These are phyloP conservation scores for Lycaon pictus DNA, from an alignment of 2,113 vertebrate species.

Conservation along the genomic window DNA sequence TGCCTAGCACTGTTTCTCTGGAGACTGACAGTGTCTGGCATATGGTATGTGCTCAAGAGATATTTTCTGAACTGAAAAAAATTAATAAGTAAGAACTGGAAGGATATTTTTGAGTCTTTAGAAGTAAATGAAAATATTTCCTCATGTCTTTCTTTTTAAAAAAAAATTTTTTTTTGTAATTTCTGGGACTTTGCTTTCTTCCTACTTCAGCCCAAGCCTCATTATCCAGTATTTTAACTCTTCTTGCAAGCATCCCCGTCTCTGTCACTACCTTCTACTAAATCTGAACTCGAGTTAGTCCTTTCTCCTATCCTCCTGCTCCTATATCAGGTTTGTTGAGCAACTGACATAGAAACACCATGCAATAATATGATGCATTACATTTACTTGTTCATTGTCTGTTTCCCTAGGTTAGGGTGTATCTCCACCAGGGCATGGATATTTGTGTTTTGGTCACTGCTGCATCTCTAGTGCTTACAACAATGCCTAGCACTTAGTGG, in stretches of 20 bases:
- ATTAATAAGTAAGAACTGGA: background rate
- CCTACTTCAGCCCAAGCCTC: background rate
- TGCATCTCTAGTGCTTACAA: background rate
- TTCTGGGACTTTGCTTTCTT: background rate
- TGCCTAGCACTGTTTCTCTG: background rate
- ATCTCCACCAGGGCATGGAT: background rate
- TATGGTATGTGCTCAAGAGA: background rate
- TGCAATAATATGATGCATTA: background rate
- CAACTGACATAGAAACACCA: background rate
- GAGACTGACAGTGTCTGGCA: background rate
- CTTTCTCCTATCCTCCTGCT: background rate
- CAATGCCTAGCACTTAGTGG: background rate
- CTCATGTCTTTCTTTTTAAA: background rate
- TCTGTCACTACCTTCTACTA: background rate
- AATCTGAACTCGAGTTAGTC: background rate
- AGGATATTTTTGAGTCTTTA: background rate
- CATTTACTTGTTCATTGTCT: background rate
- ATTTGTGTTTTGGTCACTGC: background rate
- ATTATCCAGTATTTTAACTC: background rate
- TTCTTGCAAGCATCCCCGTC: background rate
- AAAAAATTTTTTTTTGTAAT: background rate
- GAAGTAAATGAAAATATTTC: conserved; percentile 22
- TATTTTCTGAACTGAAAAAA: conserved; percentile 20
- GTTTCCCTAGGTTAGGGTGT: background rate
- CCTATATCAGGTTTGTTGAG: background rate